phyloP scores from a whole-genome alignment of 1,140 invertebrate genomes.

The Drosophila setifemur region DNA sequence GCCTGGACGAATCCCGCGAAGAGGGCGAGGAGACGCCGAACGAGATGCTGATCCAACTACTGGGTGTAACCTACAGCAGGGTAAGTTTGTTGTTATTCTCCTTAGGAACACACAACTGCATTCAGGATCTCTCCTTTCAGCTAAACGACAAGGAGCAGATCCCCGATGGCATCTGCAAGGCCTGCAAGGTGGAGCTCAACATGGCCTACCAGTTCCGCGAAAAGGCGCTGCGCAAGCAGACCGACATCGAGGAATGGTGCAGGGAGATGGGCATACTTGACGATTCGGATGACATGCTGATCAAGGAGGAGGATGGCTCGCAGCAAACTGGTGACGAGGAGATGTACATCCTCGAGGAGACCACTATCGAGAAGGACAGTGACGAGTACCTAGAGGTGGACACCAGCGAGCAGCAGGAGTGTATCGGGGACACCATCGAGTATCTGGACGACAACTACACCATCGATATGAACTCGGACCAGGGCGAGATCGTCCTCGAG shows the following conservation, averaged over 20 bases:
- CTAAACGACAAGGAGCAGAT: conserved; percentile 58
- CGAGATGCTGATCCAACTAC: conserved; percentile 69
- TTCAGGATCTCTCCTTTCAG: neutral
- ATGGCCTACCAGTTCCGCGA: conserved; percentile 76
- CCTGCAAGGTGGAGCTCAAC: conserved; percentile 70
- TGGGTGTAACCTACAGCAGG: conserved; percentile 64
- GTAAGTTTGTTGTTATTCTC: conserved; percentile 9
- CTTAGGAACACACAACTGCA: neutral
- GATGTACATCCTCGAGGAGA: conserved; percentile 54
- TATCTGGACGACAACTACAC: conserved; percentile 67
- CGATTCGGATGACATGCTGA: conserved; percentile 44
- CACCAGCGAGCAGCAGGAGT: conserved; percentile 42
- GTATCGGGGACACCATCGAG: conserved; percentile 60
- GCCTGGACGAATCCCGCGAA: conserved; percentile 63
- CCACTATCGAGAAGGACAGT: neutral
- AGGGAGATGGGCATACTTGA: conserved; percentile 54
- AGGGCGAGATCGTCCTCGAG: conserved; percentile 49
- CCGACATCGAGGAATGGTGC: conserved; percentile 52
- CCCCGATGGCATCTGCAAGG: conserved; percentile 69
- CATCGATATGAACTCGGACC: conserved; percentile 54
- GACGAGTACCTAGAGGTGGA: conserved; percentile 53
- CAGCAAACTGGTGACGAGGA: conserved; percentile 51
- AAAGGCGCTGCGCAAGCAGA: conserved; percentile 63
- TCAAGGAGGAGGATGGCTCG: conserved; percentile 53
- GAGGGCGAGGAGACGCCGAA: conserved; percentile 76